A percentile compares a stretch with the other conserved stretches of the same genome.
Conservation (phyloP, 2,113 vertebrate species). For the Columba janthina region DNA sequence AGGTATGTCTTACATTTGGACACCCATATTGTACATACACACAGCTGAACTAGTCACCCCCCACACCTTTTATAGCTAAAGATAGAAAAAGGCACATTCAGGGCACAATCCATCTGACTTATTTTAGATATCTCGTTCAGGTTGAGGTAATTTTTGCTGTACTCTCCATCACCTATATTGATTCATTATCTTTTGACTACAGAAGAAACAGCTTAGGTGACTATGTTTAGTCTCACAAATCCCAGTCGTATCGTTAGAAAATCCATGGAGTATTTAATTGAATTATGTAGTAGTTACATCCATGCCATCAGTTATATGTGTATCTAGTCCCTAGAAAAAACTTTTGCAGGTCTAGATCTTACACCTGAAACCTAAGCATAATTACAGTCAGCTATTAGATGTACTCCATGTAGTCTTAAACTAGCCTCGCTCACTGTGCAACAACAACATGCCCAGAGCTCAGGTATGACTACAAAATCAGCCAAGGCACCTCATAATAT, state of each 20-base stretch:
- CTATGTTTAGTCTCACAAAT: not conserved
- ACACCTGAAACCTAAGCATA: not conserved
- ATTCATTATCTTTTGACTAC: not conserved
- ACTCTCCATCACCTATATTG: not conserved
- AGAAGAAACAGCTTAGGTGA: not conserved
- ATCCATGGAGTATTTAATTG: not conserved
- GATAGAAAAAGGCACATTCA: not conserved
- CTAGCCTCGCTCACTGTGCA: not conserved
- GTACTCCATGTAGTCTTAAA: not conserved
- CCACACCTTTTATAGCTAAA: not conserved
- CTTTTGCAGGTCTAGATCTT: not conserved
- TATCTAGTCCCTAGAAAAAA: not conserved
- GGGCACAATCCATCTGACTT: not conserved
- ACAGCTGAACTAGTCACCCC: not conserved
- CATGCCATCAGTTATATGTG: not conserved
- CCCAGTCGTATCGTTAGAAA: not conserved
- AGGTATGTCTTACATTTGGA: not conserved
- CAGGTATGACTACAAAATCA: not conserved
- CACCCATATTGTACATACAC: fast-evolving
- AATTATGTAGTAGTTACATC: not conserved
- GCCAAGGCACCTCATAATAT: not conserved
- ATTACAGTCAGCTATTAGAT: not conserved
- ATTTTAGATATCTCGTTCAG: not conserved
- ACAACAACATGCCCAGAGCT: not conserved
- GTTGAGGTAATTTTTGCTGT: not conserved